Base-by-base conservation (phyloP, 2,113 vertebrate species). In the Callopanchax toddi region DNA sequence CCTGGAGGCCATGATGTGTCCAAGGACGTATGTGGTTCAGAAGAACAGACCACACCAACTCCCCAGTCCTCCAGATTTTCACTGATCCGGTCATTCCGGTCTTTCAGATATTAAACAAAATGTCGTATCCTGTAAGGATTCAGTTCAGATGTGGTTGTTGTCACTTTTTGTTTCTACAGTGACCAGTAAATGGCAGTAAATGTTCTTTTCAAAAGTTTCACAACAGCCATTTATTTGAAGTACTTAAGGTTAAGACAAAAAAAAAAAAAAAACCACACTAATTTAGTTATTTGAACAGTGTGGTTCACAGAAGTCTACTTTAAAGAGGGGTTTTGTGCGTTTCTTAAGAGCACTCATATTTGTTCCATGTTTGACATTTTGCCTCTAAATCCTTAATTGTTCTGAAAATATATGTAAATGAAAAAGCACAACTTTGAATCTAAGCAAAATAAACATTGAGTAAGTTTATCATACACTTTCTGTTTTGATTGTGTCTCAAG, bases 181-280 rank as follows among this genome's bases (percentile, higher is more conserved):
- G 70, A 23, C 82, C 91, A 89, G 25, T 68, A 87, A 90, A 72
- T 90, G 87, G 86, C 80, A 89, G 83, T 83, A 87, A 65, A 81
- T 71, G 13, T 61, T 74, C 3, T 71, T 22, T 57, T 4, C 1
- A 53, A 39, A 40, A 32, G 25, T 49, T 76, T 55, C 18, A 40
- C 2, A 1, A 18, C 37, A 53, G 29, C 3, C 39, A 29, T 53
- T 51, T 12, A 0, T 17, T 6, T 18, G 55, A 18, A 26, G 37
- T 42, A 20, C 54, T 80, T 21, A 11, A 36, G 20, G 21, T 25
- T 13, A 16, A 16, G 13, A 2, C 1, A 4, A 32, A 32, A 34
- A 23, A 40, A 46, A n/a, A 42, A 3, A 26, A 52, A 15, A n/a
- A n/a, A n/a, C n/a, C n/a, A n/a, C n/a, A n/a, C n/a, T n/a, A n/a